These are phyloP conservation scores for Ferrisia virgata DNA, from an alignment of 2,888 invertebrate species.

Conservation along the genomic window DNA sequence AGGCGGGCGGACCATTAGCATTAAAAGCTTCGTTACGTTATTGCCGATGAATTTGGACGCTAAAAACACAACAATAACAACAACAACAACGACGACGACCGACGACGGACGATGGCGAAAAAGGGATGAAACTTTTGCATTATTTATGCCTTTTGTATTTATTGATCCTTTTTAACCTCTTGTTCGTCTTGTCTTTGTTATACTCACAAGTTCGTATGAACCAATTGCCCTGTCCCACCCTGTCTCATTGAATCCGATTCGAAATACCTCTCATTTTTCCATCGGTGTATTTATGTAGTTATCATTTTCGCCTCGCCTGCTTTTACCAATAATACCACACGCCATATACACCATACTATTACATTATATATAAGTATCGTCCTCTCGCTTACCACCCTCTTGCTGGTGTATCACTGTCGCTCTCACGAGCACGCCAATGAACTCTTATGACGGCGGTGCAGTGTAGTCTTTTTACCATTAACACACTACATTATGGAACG, in stretches of 20 bases:
- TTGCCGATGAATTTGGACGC: neutral
- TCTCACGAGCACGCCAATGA: neutral
- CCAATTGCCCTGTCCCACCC: neutral
- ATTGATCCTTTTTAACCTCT: slow-evolving; percentile 26
- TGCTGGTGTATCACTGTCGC: no score
- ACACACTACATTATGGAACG: neutral
- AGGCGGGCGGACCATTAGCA: neutral
- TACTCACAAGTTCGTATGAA: neutral
- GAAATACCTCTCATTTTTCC: neutral
- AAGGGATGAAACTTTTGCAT: slow-evolving; percentile 29
- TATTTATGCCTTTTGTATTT: slow-evolving; percentile 34
- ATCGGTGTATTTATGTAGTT: neutral
- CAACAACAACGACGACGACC: neutral
- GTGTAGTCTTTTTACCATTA: neutral
- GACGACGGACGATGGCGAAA: neutral
- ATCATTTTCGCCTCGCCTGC: slow-evolving; percentile 27
- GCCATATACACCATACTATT: no score
- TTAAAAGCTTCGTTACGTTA: slow-evolving; percentile 10
- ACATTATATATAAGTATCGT: neutral
- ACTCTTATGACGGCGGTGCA: neutral
- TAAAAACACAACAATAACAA: neutral
- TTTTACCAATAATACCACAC: neutral
- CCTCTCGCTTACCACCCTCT: neutral
- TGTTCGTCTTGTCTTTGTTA: neutral
- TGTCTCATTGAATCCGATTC: neutral